Evolutionary conservation across 1,140 invertebrate genomes (phyloP), one percentile per base, ranked within the genome.

Genomic region (Thaumetopoea pityocampa): DNA sequence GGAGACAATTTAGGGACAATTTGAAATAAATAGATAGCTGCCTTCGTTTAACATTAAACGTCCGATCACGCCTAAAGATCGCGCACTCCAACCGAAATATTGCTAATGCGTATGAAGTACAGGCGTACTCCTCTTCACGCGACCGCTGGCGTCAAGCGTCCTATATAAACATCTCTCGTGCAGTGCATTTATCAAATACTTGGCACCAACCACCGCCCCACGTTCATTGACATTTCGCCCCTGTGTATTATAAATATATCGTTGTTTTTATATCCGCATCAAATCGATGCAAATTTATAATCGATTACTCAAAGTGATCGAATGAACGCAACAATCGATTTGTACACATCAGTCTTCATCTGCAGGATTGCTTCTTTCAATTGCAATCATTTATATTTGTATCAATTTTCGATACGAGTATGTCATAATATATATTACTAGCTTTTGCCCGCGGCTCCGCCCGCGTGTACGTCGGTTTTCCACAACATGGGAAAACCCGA

Each of bases 191-290:
- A 34, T 2, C 14, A 11, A 16, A 34, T 34, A 34, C 40, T 42
- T 42, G 37, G 46, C 46, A 36, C 37, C 17, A 30, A 7, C 15
- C 9, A 8, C 11, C n/a, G 22, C 41, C 19, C 19, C 19, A 47
- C 44, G 44, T 47, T 38, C 35, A 47, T 47, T 47, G 44, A 47
- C 44, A 47, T 47, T 38, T 36, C 6, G 29, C 35, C n/a, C n/a
- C n/a, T n/a, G 18, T 16, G 35, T 33, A 28, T 29, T 27, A 33
- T 33, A 26, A 29, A 29, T 30, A 47, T 32, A 37, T 23, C 20
- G 18, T 18, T 32, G 20, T 29, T 30, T 32, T 27, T 27, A 40
- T 30, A 30, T 40, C 36, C 36, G 36, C 9, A 16, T 20, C 24
- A 20, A 16, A 37, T 11, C 20, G 8, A 10, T 6, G 33, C 10